Base-by-base conservation (phyloP, 2,888 invertebrate genomes). In the Germaria angustata region DNA sequence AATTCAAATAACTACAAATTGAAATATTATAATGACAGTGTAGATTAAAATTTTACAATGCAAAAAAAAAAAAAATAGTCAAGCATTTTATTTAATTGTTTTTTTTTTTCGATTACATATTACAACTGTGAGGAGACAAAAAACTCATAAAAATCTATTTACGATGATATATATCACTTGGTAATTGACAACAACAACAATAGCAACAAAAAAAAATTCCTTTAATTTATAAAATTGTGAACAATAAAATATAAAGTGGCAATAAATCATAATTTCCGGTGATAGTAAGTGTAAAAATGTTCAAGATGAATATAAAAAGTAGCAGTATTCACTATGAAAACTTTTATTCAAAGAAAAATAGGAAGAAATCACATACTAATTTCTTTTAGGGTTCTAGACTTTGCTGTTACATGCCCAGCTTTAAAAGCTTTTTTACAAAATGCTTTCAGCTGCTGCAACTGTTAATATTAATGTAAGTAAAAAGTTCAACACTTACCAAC, bases 401-500 rank as follows among this genome's bases (percentile, higher is more conserved):
- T 15, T 11, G n/a, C 65, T 66, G 0, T 44, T 44, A 32, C 39
- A 34, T 32, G 11, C 6, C 0, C 13, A 1, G 5, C 3, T 15
- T 13, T 20, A 36, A 68, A 59, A 77, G 68, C 77, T 68, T 68
- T 68, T 51, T 13, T 1, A 11, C 11, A 7, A 9, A 24, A 17
- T 2, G 4, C 2, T 13, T 20, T 8, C 7, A 5, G 2, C 5
- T 28, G 20, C n/a, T 39, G 36, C 44, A 55, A 65, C 2, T 24
- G 22, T 34, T 7, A 11, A 44, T 8, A 13, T 13, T n/a, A 72
- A 8, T 22, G 0, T 8, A 11, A 1, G n/a, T 11, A 13, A 28
- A n/a, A 28, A 13, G 20, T 66, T 57, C 5, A 24, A 59, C 28
- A 89, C 89, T 90, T 92, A 94, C 94, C 93, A 92, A 93, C 92